Evolutionary conservation across 2,888 invertebrate species (phyloP), one percentile per base, ranked within the genome.

Genomic region (Nymphalis polychloros): DNA sequence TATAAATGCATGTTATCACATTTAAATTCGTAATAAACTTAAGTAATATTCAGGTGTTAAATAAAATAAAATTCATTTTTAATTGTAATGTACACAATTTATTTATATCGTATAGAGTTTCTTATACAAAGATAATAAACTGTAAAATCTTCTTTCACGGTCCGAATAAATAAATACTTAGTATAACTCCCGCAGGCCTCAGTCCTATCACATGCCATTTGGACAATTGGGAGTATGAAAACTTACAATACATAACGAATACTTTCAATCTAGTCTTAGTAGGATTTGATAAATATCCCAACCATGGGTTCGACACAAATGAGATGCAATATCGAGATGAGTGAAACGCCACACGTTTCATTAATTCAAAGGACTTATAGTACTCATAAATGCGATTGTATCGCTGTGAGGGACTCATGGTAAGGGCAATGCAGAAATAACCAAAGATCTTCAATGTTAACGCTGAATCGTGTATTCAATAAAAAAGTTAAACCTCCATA

Each of bases 71-170:
- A 91, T 84, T 70, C 84, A 76, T 77, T 78, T 75, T 73, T 85
- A 86, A 83, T 87, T 90, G 84, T 88, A 87, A 90, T 89, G 89
- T 92, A 92, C 92, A 92, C 92, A 92, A 92, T 92, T 92, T 92
- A 92, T 92, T 92, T 73, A 86, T 91, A 92, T 91, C 92, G 90
- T 89, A 90, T 88, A 88, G 86, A 81, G 81, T 89, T 86, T 89
- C 88, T 90, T 89, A 90, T 92, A 92, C 92, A 92, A 92, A 92
- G 90, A 86, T 90, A 89, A 90, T 91, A 92, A 92, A 91, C 90
- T 92, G 92, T 92, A 92, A 90, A 91, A 87, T 89, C 88, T 87
- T 88, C 85, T 83, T 86, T 89, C 84, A 77, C 87, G 86, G 87
- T 88, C 87, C 86, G 82, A 86, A 87, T 91, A 91, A 92, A 92